A percentile compares a stretch with the other conserved stretches of the same genome.
Conservation (phyloP, 2,797 vertebrate species). For the Hyperoplus immaculatus region DNA sequence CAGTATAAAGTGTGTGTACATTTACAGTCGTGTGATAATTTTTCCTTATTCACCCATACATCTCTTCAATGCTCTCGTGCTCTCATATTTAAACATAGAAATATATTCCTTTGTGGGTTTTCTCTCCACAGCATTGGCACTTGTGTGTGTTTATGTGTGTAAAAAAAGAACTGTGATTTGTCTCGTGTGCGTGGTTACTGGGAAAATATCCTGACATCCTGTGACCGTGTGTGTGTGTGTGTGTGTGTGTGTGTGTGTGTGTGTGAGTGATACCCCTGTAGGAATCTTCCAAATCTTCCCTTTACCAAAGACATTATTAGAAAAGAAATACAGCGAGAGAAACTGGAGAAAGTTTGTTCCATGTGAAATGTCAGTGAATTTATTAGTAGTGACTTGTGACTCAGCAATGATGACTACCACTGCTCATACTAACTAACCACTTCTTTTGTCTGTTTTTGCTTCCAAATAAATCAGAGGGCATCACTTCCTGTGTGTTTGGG, state of each 20-base stretch:
- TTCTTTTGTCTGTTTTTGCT: constrained; percentile 11
- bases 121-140: not conserved
- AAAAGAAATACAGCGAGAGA: not conserved
- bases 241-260: constrained; percentile 20
- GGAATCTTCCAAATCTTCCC: constrained; percentile 29
- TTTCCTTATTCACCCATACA: not conserved
- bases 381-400: not conserved
- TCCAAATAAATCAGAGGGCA: constrained; percentile 14
- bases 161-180: not conserved
- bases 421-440: not conserved
- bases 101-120: not conserved
- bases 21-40: not conserved
- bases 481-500: constrained; percentile 44
- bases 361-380: not conserved
- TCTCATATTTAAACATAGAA: not conserved
- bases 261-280: constrained; percentile 28
- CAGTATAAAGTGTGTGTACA: not conserved
- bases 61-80: not conserved
- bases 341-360: not conserved
- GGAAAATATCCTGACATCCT: constrained; percentile 46
- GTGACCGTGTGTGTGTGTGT: constrained; percentile 26
- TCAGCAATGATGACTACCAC: not conserved
- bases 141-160: constrained; percentile 4
- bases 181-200: constrained; percentile 29
- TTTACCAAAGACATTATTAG: constrained; percentile 23